These are phyloP conservation scores for Callochromis pleurospilus DNA, from an alignment of 2,113 vertebrate genomes.

Conservation along the genomic window DNA sequence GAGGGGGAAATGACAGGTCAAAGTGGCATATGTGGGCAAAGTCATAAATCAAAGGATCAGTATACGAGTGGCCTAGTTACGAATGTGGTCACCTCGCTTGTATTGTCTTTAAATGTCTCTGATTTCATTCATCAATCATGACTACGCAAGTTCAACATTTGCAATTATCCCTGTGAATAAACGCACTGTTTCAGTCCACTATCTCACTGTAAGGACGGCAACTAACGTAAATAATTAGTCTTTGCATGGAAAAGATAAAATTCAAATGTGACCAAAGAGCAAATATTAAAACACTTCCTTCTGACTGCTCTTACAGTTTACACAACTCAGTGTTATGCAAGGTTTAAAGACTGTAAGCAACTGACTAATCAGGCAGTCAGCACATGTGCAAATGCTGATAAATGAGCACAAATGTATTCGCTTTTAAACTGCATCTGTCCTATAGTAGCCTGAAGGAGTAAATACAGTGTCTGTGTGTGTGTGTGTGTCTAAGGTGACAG, in stretches of 20 bases:
- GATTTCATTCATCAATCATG: neutral
- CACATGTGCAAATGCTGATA: conserved; percentile 60
- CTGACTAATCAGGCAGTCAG: conserved; percentile 51
- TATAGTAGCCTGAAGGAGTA: conserved; percentile 2
- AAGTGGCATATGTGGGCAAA: neutral
- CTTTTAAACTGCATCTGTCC: conserved; percentile 30
- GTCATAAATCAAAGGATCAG: neutral
- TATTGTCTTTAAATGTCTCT: neutral
- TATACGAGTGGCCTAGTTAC: neutral
- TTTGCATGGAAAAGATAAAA: neutral
- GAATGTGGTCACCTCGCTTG: neutral
- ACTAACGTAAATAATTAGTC: neutral
- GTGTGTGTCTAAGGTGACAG: conserved; percentile 15
- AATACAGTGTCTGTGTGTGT: neutral
- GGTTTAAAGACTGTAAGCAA: conserved; percentile 17
- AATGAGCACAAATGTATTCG: conserved; percentile 8
- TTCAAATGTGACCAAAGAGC: neutral
- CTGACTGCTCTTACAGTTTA: neutral
- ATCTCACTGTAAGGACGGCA: neutral
- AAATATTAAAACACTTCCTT: neutral
- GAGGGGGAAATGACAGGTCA: neutral
- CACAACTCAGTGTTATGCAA: neutral
- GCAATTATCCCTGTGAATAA: neutral
- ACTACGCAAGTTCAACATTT: neutral
- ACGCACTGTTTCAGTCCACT: neutral